Evolutionary conservation across 2,797 vertebrate genomes (phyloP), one percentile per base, ranked within the genome.

Genomic region (Apogon hyalosoma): DNA sequence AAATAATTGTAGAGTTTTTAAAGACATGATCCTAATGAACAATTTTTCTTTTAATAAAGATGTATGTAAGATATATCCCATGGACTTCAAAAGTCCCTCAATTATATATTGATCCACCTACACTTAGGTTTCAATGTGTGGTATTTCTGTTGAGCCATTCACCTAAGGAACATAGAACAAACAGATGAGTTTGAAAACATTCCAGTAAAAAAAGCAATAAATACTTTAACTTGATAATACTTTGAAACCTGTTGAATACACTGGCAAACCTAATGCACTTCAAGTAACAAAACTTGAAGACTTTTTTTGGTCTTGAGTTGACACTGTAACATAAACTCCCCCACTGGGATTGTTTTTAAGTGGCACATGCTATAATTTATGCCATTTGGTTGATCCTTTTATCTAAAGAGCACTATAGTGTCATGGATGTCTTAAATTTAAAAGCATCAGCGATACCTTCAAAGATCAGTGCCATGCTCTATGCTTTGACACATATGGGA

Each of bases 321-420:
- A 21, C 7, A 14, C 13, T 4, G 41, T 39, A 19, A 39, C 18
- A 54, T 42, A 31, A 14, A 38, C 15, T 19, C 15, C 3, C 38
- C 41, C 55, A 57, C 7, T 19, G 33, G 56, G 36, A 48, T 18
- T 4, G 7, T 49, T 75, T 67, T 48, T 41, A 68, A 71, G 59
- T 55, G 56, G 41, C 51, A 68, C 68, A 61, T 75, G 10, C 33
- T 61, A 12, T 72, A 69, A 77, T 81, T 28, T 69, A 70, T 77
- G 47, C 64, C 66, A 81, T 71, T 69, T 66, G 46, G 49, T 50
- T 49, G 41, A 69, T 69, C 59, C 63, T 79, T 83, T 76, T 71
- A 64, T 78, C 52, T 62, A 42, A 80, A 70, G 64, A 74, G 63
- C 63, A 60, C 42, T 59, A 47, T 48, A 54, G 50, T 57, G 36